Base-by-base conservation (phyloP, 2,888 invertebrate genomes). In the Trissonchulus latispiculum region DNA sequence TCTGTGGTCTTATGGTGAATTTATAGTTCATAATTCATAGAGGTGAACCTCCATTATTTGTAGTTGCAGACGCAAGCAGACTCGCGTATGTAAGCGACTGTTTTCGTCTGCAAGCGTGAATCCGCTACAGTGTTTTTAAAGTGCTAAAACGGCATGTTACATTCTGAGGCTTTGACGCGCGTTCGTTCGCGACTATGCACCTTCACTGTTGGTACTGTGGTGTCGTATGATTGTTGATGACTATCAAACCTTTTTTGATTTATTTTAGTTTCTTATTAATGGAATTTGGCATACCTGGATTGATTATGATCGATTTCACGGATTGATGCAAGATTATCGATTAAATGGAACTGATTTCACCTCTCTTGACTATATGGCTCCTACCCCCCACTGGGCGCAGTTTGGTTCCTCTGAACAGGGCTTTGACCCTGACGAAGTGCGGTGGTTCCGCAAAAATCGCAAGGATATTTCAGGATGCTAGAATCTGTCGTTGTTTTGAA, bases 221-320 rank as follows among this genome's bases (percentile, higher is more conserved):
- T n/a, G n/a, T n/a, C n/a, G n/a, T n/a, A n/a, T n/a, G n/a, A n/a
- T n/a, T n/a, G n/a, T n/a, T n/a, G n/a, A n/a, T n/a, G n/a, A n/a
- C n/a, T n/a, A n/a, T n/a, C n/a, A n/a, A n/a, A n/a, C n/a, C 48
- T n/a, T 68, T 36, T 18, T 18, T 28, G 37, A 72, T 73, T 73
- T 74, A 36, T 78, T 82, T 70, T 79, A 86, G 86, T 87, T 87
- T 77, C 80, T 83, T 66, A 78, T 85, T 1, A 77, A 86, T 76
- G 85, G 83, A 2, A 82, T 82, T 71, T 88, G 88, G 88, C 83
- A 84, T 80, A 88, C 87, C 1, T 88, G 87, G 87, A 88, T 88
- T 71, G 86, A 88, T 79, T 88, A 87, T 77, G 83, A 84, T 0
- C 84, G 83, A 76, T 88, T 87, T 77, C 86, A 87, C 76, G 75